Percentiles rank a stretch among this genome's conserved stretches.
Evolutionary conservation across 1,140 invertebrate genomes (phyloP).

Genomic region (Aphelenchoides avenae): DNA sequence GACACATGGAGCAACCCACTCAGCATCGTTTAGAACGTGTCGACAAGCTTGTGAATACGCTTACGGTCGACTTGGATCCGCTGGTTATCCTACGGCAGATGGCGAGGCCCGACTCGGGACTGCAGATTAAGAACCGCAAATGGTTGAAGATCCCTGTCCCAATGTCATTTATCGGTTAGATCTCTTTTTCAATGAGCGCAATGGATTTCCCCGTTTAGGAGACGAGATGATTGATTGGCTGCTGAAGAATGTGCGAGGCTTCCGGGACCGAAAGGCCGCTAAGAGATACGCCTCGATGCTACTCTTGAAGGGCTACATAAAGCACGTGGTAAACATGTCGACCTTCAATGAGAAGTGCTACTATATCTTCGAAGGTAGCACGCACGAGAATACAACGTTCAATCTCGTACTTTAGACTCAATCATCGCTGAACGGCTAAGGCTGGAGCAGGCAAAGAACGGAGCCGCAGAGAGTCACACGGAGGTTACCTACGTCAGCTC

Average conservation of each 20-base stretch:
- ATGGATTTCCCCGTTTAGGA: slow-evolving; percentile 12
- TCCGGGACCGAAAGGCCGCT: slow-evolving; percentile 83
- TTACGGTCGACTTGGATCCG: slow-evolving; percentile 22
- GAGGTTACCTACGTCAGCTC: slow-evolving; percentile 44
- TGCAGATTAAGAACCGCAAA: slow-evolving; percentile 92
- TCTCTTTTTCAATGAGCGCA: slow-evolving; percentile 12
- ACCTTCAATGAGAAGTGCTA: slow-evolving; percentile 98
- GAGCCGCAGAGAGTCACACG: slow-evolving; percentile 26
- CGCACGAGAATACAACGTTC: background rate
- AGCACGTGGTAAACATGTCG: slow-evolving; percentile 95
- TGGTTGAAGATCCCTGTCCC: slow-evolving; percentile 99
- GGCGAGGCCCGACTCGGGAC: slow-evolving; percentile 86
- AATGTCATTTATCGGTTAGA: slow-evolving; percentile 83
- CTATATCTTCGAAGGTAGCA: slow-evolving; percentile 72
- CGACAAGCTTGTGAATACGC: slow-evolving; percentile 4
- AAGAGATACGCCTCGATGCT: slow-evolving; percentile 91
- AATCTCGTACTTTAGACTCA: slow-evolving; percentile 24
- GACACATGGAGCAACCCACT: too few species aligned
- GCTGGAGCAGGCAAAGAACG: slow-evolving; percentile 21
- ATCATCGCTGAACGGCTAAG: slow-evolving; percentile 31
- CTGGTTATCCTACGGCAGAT: slow-evolving; percentile 66
- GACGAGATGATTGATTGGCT: slow-evolving; percentile 46
- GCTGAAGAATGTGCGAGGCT: slow-evolving; percentile 58
- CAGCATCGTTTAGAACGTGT: too few species aligned
- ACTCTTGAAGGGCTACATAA: slow-evolving; percentile 87